Conservation (phyloP, 2,797 vertebrate genomes). For the Antrozous pallidus region DNA sequence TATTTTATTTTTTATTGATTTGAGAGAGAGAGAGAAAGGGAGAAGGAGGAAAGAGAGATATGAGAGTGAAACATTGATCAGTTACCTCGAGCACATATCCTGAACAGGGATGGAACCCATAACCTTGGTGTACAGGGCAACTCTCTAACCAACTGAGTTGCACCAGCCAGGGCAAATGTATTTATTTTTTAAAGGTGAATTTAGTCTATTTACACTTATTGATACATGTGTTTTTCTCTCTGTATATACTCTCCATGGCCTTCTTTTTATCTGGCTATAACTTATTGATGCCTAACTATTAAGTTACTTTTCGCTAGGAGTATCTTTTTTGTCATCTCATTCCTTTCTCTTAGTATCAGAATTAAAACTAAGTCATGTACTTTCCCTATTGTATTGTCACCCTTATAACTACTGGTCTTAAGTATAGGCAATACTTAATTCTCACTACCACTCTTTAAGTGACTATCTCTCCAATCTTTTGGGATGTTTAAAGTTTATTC, state of each 20-base stretch:
- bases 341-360: neutral
- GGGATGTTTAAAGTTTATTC: neutral
- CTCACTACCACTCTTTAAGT: neutral
- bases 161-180: neutral
- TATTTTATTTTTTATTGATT: no score
- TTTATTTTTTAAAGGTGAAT: neutral
- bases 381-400: no score
- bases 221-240: neutral
- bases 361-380: neutral
- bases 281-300: neutral
- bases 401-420: neutral
- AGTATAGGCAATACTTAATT: neutral
- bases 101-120: no score
- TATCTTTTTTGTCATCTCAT: neutral
- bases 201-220: neutral
- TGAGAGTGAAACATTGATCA: no score
- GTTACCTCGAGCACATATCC: no score
- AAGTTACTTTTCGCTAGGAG: neutral
- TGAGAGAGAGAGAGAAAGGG: no score
- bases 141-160: no score
- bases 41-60: no score
- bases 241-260: neutral
- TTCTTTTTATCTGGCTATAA: neutral
- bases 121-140: no score
- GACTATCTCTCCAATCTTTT: neutral